Evolutionary conservation across 2,888 invertebrate species (phyloP).

Genomic region (Peribatodes rhomboidaria): DNA sequence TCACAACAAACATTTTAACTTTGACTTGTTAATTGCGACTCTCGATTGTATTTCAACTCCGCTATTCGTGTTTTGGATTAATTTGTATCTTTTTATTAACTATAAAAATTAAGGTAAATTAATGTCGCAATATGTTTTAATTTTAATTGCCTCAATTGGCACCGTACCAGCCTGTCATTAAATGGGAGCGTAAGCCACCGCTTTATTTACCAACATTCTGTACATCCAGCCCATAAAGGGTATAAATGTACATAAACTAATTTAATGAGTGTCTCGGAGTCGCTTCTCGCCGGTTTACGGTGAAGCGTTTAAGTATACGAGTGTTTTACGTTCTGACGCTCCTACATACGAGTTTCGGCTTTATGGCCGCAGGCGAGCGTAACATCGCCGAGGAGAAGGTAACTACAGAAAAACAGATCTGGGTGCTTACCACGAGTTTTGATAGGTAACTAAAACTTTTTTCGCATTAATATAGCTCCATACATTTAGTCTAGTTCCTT

Average conservation of each 20-base stretch:
- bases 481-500: too few relatives aligned
- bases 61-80: too few relatives aligned
- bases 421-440: too few relatives aligned
- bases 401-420: background rate
- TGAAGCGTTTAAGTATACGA: conserved; percentile 65
- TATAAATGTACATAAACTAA: conserved; percentile 53
- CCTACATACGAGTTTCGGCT: conserved; percentile 21
- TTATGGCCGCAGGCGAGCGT: conserved; percentile 19
- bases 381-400: background rate
- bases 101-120: too few relatives aligned
- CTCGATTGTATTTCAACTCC: too few relatives aligned
- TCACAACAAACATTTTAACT: too few relatives aligned
- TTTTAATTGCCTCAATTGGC: background rate
- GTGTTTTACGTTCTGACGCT: conserved; percentile 55
- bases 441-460: too few relatives aligned
- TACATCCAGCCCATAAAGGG: conserved; percentile 34
- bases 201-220: conserved; percentile 24
- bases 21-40: too few relatives aligned
- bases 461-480: too few relatives aligned
- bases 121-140: background rate
- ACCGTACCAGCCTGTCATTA: background rate
- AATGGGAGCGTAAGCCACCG: conserved; percentile 8
- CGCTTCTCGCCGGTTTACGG: conserved; percentile 53
- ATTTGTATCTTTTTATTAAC: too few relatives aligned
- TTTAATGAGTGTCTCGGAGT: conserved; percentile 57